These are phyloP conservation scores for Amphipyra tragopoginis DNA, from an alignment of 2,888 invertebrate genomes.

Conservation along the genomic window DNA sequence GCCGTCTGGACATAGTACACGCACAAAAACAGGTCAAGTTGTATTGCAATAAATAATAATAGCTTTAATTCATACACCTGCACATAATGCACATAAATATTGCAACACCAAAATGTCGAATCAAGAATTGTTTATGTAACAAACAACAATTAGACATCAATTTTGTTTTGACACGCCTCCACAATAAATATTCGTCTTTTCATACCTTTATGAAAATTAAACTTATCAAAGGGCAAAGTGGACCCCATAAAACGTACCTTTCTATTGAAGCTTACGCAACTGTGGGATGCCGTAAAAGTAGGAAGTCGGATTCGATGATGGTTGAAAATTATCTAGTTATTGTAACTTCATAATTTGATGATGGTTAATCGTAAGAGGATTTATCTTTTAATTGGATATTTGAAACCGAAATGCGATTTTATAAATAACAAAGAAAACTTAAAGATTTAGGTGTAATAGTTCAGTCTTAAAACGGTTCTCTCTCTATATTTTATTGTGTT, in stretches of 20 bases:
- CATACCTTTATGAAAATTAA: constrained; percentile 53
- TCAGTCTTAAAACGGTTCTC: no score
- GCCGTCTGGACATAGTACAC: no score
- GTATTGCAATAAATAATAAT: constrained; percentile 17
- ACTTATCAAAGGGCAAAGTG: constrained; percentile 56
- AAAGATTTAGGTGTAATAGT: no score
- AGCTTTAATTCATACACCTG: constrained; percentile 23
- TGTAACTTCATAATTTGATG: constrained; percentile 4
- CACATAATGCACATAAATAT: constrained; percentile 32
- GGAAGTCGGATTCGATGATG: constrained; percentile 16
- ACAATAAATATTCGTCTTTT: constrained; percentile 54
- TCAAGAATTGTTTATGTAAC: constrained; percentile 60
- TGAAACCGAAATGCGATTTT: no score
- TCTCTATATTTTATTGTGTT: no score
- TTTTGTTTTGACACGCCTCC: constrained; percentile 60
- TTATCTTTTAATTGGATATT: background rate
- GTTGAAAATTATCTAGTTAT: constrained; percentile 5
- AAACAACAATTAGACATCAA: constrained; percentile 60
- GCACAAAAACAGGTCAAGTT: constrained; percentile 2
- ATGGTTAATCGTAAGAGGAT: constrained; percentile 1
- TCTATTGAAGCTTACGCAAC: constrained; percentile 41
- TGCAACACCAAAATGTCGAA: constrained; percentile 24
- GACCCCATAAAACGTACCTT: constrained; percentile 38
- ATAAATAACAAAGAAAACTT: no score
- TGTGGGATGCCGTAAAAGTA: constrained; percentile 19